Evolutionary conservation across 2,113 vertebrate genomes (phyloP), one percentile per base, ranked within the genome.

Genomic region (Vulpes ferrilata): DNA sequence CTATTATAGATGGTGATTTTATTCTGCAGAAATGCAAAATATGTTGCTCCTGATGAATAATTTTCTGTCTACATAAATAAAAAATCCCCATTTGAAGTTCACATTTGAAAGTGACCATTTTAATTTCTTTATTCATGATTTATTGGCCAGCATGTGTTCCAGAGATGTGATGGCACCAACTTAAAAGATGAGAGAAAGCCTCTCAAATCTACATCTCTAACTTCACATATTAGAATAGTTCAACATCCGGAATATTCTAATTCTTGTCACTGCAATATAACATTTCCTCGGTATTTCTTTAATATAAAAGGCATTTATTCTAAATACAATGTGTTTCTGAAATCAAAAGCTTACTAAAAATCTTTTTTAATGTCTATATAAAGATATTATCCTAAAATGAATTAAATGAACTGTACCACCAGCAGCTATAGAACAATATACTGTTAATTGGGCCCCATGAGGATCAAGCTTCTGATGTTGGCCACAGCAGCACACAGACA

Each of bases 361-460:
- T 69, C 22, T 85, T 60, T 88, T 3, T 3, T 38, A 59, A 48
- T 71, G 2, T 25, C 19, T 86, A 4, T n/a, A 80, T n/a, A 80
- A 96, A 91, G 11, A 48, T 13, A 67, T 69, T 7, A 87, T 35
- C 17, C 2, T 92, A 55, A 80, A 89, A 85, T 82, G 17, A 76
- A 79, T 83, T 69, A 79, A 96, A 88, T n/a, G 20, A 93, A 64
- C 25, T 57, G 3, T 1, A 83, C 30, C 19, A 84, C 13, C 15
- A 91, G 22, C 35, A 92, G 12, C 32, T 79, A 25, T 51, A 69
- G 6, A 95, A 95, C 35, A 80, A 71, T 76, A 16, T n/a, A 23
- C 48, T 64, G 38, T 59, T 95, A 93, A 95, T 78, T 93, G 79
- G 78, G n/a, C 55, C 60, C 86, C 82, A 43, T 27, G 86, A 93